A percentile compares a stretch with the other conserved stretches of the same genome.
Conservation (phyloP, 92 coral and sea anemone species). For the Phenganax marumi region DNA sequence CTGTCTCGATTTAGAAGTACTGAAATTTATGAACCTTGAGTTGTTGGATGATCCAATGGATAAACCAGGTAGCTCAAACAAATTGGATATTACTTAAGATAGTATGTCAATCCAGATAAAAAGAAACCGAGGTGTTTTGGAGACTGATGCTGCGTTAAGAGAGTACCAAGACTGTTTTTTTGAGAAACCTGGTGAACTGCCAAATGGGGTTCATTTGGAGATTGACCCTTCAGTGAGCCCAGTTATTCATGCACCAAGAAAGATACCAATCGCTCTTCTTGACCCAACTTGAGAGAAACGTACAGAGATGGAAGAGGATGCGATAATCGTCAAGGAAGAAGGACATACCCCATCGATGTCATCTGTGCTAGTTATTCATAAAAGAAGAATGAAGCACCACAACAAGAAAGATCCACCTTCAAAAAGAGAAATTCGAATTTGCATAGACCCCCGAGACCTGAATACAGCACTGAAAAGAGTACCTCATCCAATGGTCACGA, state of each 20-base stretch:
- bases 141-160: slow-evolving; percentile 43
- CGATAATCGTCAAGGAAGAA: slow-evolving; percentile 53
- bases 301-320: slow-evolving; percentile 57
- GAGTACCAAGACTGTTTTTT: slow-evolving; percentile 57
- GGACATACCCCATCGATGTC: slow-evolving; percentile 53
- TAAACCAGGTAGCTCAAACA: slow-evolving; percentile 3
- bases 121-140: too few species aligned
- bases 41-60: slow-evolving; percentile 33
- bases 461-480: slow-evolving; percentile 40
- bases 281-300: slow-evolving; percentile 56
- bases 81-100: too few species aligned
- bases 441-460: slow-evolving; percentile 55
- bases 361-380: slow-evolving; percentile 53
- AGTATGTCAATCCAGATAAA: too few species aligned
- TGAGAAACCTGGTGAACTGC: slow-evolving; percentile 53
- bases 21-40: slow-evolving; percentile 60
- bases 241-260: slow-evolving; percentile 54
- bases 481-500: slow-evolving; percentile 46
- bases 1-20: slow-evolving; percentile 65
- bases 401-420: slow-evolving; percentile 43
- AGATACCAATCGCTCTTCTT: slow-evolving; percentile 41
- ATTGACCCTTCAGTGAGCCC: slow-evolving; percentile 43
- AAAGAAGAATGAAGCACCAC: slow-evolving; percentile 43
- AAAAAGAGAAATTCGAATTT: slow-evolving; percentile 33
- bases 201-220: slow-evolving; percentile 47